Evolutionary conservation across 2,113 vertebrate genomes (phyloP), one percentile per base, ranked within the genome.

Genomic region (Epinephelus cyanopodus): DNA sequence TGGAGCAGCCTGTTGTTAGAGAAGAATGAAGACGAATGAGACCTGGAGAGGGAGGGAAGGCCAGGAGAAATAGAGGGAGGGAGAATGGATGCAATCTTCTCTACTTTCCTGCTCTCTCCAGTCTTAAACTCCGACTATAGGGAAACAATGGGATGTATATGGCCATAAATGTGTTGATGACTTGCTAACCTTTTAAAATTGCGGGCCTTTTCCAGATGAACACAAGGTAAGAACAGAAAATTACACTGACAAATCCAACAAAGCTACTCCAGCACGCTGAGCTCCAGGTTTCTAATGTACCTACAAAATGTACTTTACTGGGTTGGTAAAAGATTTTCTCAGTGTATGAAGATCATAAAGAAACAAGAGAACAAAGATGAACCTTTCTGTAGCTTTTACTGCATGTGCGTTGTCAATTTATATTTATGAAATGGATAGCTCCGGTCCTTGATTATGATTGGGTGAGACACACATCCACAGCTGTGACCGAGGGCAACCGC

Each of bases 11-110:
- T 82, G 89, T 68, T 78, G 82, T 84, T 86, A 82, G 50, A 87
- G 70, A 74, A 76, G 78, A 89, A 93, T 88, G 80, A 91, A 90
- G 92, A 92, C 57, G 39, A 89, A 91, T 84, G 83, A 86, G 77
- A 76, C 56, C 47, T 29, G 56, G 52, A 84, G 81, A 87, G 61
- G 64, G 83, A 57, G 12, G 69, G 1, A 80, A 79, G 53, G 63
- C 74, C n/a, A 13, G 54, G n/a, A 53, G 23, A 60, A 74, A 86
- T 42, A 74, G 48, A 78, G 5, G 25, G 19, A 74, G 48, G 47
- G 18, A 18, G 25, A 79, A 65, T 74, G 33, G 75, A 70, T 63
- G 21, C 80, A 27, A 61, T 71, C 6, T 47, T 29, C 69, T 56
- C 5, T 65, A 1, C 13, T 45, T 69, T n/a, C 14, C 21, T 54